These are phyloP conservation scores for Phyllotreta cruciferae DNA, from an alignment of 2,888 invertebrate species.

Conservation along the genomic window DNA sequence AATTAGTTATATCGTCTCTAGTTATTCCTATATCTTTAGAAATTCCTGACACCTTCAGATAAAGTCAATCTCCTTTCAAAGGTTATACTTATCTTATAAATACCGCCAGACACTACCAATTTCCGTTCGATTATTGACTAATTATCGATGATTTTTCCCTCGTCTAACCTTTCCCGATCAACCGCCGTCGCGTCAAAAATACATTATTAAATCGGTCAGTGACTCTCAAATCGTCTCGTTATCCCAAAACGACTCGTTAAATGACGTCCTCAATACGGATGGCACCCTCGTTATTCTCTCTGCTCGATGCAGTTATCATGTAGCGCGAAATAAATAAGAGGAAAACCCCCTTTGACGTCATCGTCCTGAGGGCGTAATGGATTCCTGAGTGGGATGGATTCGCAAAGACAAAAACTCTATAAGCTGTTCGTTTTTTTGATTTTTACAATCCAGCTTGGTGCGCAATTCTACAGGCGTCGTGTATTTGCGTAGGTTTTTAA, in stretches of 20 bases:
- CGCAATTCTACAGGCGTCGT: too few relatives aligned
- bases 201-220: constrained; percentile 9
- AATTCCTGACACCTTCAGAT: too few relatives aligned
- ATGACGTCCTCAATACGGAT: constrained; percentile 5
- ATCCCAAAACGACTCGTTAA: constrained; percentile 12
- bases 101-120: neutral
- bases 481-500: too few relatives aligned
- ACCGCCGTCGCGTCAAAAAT: constrained; percentile 4
- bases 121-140: neutral
- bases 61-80: too few relatives aligned
- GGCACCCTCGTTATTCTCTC: neutral
- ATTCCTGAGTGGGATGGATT: constrained; percentile 1
- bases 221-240: constrained; percentile 1
- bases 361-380: neutral
- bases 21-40: too few relatives aligned
- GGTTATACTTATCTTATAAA: too few relatives aligned
- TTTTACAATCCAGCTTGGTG: too few relatives aligned
- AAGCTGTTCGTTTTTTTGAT: too few relatives aligned
- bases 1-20: too few relatives aligned
- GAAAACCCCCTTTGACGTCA: constrained; percentile 13
- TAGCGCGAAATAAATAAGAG: constrained; percentile 12
- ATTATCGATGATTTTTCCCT: constrained; percentile 2
- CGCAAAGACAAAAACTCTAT: too few relatives aligned
- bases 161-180: constrained; percentile 1
- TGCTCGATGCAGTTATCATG: constrained; percentile 6